Evolutionary conservation across 2,888 invertebrate species (phyloP), one percentile per base, ranked within the genome.

Genomic region (Trichopria drosophilae): DNA sequence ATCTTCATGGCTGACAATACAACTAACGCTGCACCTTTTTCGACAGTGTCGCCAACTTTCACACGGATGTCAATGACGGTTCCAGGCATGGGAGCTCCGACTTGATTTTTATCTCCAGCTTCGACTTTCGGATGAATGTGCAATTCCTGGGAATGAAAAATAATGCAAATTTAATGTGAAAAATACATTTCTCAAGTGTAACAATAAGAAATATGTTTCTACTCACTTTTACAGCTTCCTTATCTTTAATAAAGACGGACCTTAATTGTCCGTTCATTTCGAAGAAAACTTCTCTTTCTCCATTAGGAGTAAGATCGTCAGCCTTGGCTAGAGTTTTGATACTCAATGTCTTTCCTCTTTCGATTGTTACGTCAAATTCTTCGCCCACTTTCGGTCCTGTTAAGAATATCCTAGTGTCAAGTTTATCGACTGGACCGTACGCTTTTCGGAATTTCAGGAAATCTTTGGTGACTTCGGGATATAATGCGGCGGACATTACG

Each of bases 1-100:
- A 99, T 99, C 79, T 99, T 99, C 98, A 99, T 99, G 19, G 99
- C 99, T 0, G 95, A 96, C 1, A 99, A 80, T 3, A 99, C 95
- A 0, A 96, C 86, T 34, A 99, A 80, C 0, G 97, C 87, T 37
- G 87, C 87, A 3, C 97, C 97, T 72, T 97, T 96, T 66, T 92
- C 90, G 0, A 95, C 90, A 56, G 82, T 85, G 66, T 98, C 97
- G 1, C 98, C 99, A 60, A 87, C 90, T 69, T 94, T 90, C 1
- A 96, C 92, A 68, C 91, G 87, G 55, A 99, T 83, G 64, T 94
- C 90, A 53, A 99, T 86, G 0, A 98, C 91, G 16, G 92, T 89
- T 51, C 98, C 99, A 0, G 98, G 98, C 99, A 99, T 99, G 0
- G 99, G 99, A 0, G 99, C 95, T 18, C 99, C 99, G 4, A 99